phyloP scores from a whole-genome alignment of 1,140 invertebrate genomes.

The Drepana arcuata region DNA sequence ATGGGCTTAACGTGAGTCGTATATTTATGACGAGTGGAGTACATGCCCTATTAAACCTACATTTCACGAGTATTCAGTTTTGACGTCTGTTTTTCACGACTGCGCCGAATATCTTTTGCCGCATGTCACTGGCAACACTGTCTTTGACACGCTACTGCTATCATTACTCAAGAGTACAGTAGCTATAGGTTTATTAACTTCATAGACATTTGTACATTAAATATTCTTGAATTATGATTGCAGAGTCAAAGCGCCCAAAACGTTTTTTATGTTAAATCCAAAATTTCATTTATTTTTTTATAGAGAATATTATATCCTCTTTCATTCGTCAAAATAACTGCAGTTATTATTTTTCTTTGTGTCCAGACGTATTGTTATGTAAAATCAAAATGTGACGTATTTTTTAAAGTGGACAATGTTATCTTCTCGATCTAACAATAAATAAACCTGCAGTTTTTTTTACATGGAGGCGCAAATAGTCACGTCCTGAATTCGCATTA shows the following conservation, averaged over 20 bases:
- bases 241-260: too few relatives aligned
- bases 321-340: too few relatives aligned
- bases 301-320: too few relatives aligned
- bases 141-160: not conserved
- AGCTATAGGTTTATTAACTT: too few relatives aligned
- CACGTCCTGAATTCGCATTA: not conserved
- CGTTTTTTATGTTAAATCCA: too few relatives aligned
- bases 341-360: too few relatives aligned
- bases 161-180: too few relatives aligned
- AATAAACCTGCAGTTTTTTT: not conserved
- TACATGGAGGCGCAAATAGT: not conserved
- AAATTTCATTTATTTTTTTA: too few relatives aligned
- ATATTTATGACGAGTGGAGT: conserved; percentile 6
- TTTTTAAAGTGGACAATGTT: not conserved
- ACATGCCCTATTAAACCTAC: conserved; percentile 3
- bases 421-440: not conserved
- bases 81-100: not conserved
- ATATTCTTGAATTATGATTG: too few relatives aligned
- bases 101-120: not conserved
- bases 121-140: not conserved
- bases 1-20: conserved; percentile 19
- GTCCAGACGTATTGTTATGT: too few relatives aligned
- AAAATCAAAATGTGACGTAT: too few relatives aligned
- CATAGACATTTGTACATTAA: too few relatives aligned
- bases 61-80: not conserved